Conservation (phyloP, 1,140 invertebrate species). For the Sweltsa coloradensis region DNA sequence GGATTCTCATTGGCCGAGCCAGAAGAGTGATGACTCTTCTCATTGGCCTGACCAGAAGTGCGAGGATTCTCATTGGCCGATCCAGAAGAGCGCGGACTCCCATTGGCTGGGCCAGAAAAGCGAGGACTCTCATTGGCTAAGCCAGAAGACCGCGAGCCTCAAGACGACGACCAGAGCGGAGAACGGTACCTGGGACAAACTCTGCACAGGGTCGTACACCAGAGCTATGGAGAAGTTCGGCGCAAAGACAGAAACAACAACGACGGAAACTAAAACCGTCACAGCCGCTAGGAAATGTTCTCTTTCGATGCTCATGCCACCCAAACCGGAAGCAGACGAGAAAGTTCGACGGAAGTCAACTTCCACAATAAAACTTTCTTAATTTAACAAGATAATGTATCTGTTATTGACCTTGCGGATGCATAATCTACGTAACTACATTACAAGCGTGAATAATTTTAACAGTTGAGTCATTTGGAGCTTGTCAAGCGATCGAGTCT, state of each 20-base stretch:
- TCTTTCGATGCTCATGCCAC: slow-evolving; percentile 13
- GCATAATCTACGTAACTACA: no score
- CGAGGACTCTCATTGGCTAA: slow-evolving; percentile 17
- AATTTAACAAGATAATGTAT: no score
- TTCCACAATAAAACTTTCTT: slow-evolving; percentile 28
- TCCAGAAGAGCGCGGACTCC: not conserved
- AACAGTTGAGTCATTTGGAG: no score
- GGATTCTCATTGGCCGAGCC: not conserved
- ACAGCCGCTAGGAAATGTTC: slow-evolving; percentile 18
- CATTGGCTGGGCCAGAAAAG: slow-evolving; percentile 17
- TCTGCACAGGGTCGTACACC: slow-evolving; percentile 36
- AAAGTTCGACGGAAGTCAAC: slow-evolving; percentile 30
- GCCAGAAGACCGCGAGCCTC: not conserved
- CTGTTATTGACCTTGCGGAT: no score
- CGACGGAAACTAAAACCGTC: slow-evolving; percentile 3
- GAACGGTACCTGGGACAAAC: slow-evolving; percentile 29
- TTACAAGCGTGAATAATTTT: no score
- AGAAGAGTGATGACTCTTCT: not conserved
- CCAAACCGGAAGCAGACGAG: slow-evolving; percentile 16
- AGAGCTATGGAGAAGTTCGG: slow-evolving; percentile 36
- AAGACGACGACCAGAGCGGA: slow-evolving; percentile 11
- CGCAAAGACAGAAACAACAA: slow-evolving; percentile 19
- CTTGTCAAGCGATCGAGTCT: no score
- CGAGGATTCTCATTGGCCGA: not conserved
- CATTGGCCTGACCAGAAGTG: no score